These are phyloP conservation scores for Dioctria linearis DNA, from an alignment of 2,888 invertebrate genomes.

Conservation along the genomic window DNA sequence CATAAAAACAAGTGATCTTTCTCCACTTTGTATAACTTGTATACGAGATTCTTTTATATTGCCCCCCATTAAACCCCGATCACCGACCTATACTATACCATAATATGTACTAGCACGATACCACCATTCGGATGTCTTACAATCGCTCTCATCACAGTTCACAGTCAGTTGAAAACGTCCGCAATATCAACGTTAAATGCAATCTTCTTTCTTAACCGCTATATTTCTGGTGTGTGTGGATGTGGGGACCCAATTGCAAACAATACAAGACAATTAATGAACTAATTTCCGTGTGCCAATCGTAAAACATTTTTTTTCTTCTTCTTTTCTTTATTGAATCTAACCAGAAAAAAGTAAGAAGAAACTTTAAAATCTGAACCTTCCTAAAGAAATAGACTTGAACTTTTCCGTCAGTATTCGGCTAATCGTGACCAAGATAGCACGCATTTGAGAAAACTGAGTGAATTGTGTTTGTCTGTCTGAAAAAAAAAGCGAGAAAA, in stretches of 20 bases:
- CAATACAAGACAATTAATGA: slow-evolving; percentile 33
- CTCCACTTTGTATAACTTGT: not conserved
- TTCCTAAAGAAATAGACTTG: not conserved
- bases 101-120: not conserved
- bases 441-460: not conserved
- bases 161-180: slow-evolving; percentile 37
- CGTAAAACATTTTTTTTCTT: slow-evolving; percentile 10
- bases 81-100: too few species aligned
- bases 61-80: too few species aligned
- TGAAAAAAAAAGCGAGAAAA: not conserved
- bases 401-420: slow-evolving; percentile 24
- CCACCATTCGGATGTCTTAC: slow-evolving; percentile 32
- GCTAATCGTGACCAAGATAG: slow-evolving; percentile 21
- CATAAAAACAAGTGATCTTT: slow-evolving; percentile 43
- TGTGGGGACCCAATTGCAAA: not conserved
- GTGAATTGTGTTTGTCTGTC: not conserved
- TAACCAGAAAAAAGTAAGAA: not conserved
- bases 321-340: not conserved
- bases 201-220: slow-evolving; percentile 21
- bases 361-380: not conserved
- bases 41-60: too few species aligned
- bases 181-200: slow-evolving; percentile 37
- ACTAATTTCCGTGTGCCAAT: slow-evolving; percentile 29
- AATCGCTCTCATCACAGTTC: slow-evolving; percentile 40
- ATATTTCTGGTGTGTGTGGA: not conserved